phyloP scores from a whole-genome alignment of 2,888 invertebrate genomes.

The Pseudococcus jackbeardsleyi region DNA sequence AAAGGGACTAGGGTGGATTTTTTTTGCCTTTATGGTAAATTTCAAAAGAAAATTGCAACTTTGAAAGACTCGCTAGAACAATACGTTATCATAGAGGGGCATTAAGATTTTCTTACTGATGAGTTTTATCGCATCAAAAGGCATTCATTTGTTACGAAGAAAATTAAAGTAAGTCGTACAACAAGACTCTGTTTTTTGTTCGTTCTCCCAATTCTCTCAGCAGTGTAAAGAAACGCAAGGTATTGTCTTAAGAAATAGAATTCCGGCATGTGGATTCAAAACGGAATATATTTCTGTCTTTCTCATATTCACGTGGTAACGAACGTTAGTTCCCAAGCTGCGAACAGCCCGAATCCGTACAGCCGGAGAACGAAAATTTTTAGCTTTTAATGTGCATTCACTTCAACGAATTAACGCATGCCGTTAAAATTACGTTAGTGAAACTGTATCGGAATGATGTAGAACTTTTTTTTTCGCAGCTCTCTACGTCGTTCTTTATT shows the following conservation, averaged over 20 bases:
- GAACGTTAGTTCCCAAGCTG: slow-evolving; percentile 48
- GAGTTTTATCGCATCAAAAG: slow-evolving; percentile 53
- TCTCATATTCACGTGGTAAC: not conserved
- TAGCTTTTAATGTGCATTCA: slow-evolving; percentile 62
- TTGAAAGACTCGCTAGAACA: slow-evolving; percentile 18
- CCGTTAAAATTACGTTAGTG: slow-evolving; percentile 41
- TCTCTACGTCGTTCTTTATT: slow-evolving; percentile 44
- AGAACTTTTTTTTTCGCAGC: slow-evolving; percentile 18
- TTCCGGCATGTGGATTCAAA: slow-evolving; percentile 46
- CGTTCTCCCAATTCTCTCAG: slow-evolving; percentile 48
- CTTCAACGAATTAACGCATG: slow-evolving; percentile 51
- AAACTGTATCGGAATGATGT: slow-evolving; percentile 58
- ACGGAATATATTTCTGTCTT: slow-evolving; percentile 18
- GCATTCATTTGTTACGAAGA: slow-evolving; percentile 55
- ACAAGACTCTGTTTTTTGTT: slow-evolving; percentile 52
- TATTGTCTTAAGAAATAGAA: slow-evolving; percentile 58
- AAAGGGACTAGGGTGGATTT: not conserved
- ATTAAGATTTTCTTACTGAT: slow-evolving; percentile 57
- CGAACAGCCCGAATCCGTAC: slow-evolving; percentile 38
- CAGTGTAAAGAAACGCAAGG: slow-evolving; percentile 27
- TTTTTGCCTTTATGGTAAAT: not conserved
- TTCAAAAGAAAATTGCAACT: slow-evolving; percentile 36
- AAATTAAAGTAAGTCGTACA: slow-evolving; percentile 59
- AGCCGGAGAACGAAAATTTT: slow-evolving; percentile 35
- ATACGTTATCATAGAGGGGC: slow-evolving; percentile 44